A percentile compares a stretch with the other conserved stretches of the same genome.
phyloP scores from a whole-genome alignment of 2,888 invertebrate genomes.

The Cheilosia vernalis region DNA sequence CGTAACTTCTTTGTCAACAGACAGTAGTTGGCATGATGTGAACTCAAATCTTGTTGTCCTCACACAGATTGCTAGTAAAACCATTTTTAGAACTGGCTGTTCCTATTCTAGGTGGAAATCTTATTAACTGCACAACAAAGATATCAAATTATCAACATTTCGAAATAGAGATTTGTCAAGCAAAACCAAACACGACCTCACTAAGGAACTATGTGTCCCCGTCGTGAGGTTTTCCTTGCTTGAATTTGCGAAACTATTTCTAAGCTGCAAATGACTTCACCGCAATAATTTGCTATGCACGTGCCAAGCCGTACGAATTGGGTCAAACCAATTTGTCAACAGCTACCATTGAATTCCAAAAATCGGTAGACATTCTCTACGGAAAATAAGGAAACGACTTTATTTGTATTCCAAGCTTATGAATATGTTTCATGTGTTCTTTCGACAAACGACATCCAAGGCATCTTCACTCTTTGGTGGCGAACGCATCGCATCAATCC shows the following conservation, averaged over 20 bases:
- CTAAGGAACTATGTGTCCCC: not conserved
- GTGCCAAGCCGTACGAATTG: slow-evolving; percentile 26
- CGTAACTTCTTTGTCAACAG: too few species aligned
- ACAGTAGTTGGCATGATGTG: too few species aligned
- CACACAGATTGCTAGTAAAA: too few species aligned
- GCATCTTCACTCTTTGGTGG: slow-evolving; percentile 7
- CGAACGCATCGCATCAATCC: slow-evolving; percentile 36
- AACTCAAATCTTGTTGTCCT: too few species aligned
- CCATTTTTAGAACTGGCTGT: too few species aligned
- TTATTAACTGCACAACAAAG: too few species aligned
- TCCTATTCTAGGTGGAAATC: too few species aligned
- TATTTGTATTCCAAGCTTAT: slow-evolving; percentile 1
- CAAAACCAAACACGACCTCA: not conserved
- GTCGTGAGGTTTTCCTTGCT: not conserved
- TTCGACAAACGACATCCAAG: not conserved
- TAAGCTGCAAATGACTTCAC: slow-evolving; percentile 18
- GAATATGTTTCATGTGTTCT: slow-evolving; percentile 14
- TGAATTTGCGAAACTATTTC: slow-evolving; percentile 4
- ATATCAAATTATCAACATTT: not conserved
- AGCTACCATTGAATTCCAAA: slow-evolving; percentile 31
- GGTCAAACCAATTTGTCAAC: slow-evolving; percentile 32
- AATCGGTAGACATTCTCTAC: slow-evolving; percentile 18
- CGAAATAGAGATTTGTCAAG: too few species aligned
- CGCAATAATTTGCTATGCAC: slow-evolving; percentile 35
- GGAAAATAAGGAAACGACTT: slow-evolving; percentile 16